These are phyloP conservation scores for Lordiphosa clarofinis DNA, from an alignment of 1,140 invertebrate genomes.

Conservation along the genomic window DNA sequence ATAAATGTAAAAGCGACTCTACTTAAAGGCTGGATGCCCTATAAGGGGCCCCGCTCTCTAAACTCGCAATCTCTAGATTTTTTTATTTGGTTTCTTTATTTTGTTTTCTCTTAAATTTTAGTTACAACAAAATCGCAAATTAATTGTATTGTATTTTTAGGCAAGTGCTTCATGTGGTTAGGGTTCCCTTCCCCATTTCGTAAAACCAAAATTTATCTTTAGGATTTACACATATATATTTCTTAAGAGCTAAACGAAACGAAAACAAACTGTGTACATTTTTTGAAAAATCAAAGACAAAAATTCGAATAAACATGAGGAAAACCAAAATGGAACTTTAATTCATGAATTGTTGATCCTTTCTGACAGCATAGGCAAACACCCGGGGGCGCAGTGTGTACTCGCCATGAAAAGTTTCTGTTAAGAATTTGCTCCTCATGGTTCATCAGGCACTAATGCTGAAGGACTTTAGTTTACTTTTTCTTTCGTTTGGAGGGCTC, in stretches of 20 bases:
- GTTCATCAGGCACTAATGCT: slow-evolving; percentile 32
- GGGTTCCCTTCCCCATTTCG: slow-evolving; percentile 33
- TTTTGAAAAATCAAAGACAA: slow-evolving; percentile 39
- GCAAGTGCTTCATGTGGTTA: slow-evolving; percentile 31
- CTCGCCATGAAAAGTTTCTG: slow-evolving; percentile 23
- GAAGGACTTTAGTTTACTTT: background rate
- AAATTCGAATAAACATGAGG: slow-evolving; percentile 19
- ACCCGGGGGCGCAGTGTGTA: slow-evolving; percentile 1
- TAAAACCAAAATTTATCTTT: slow-evolving; percentile 52
- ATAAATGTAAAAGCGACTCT: slow-evolving; percentile 25
- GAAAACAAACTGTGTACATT: slow-evolving; percentile 27
- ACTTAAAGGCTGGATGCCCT: too few species aligned
- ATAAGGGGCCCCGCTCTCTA: slow-evolving; percentile 19
- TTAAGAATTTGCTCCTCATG: slow-evolving; percentile 23
- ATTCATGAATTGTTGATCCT: slow-evolving; percentile 13
- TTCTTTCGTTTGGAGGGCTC: slow-evolving; percentile 23
- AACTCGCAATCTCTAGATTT: slow-evolving; percentile 30
- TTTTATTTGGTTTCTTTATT: background rate
- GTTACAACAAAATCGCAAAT: slow-evolving; percentile 16
- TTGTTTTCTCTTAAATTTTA: slow-evolving; percentile 21
- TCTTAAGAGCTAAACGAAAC: slow-evolving; percentile 35
- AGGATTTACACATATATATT: slow-evolving; percentile 32
- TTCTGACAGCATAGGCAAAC: background rate
- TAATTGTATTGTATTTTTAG: slow-evolving; percentile 43
- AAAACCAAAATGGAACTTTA: slow-evolving; percentile 27